Base-by-base conservation (phyloP, 2,888 invertebrate genomes). In the Melanchra persicariae region DNA sequence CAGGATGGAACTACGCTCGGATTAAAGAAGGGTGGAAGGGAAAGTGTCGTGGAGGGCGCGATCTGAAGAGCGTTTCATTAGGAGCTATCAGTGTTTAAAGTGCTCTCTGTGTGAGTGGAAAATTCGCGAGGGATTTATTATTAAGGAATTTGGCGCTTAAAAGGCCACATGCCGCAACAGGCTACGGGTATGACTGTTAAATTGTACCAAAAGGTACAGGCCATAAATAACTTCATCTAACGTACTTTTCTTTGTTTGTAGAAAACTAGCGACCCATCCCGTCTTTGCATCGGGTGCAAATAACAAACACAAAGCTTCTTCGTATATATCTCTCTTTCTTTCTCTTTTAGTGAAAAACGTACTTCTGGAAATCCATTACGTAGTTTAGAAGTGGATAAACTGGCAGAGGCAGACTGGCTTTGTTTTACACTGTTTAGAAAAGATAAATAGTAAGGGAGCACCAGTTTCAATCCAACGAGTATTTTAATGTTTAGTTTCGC, bases 1-100 rank as follows among this genome's bases (percentile, higher is more conserved):
- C 71, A 77, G 59, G 69, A 72, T 70, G 57, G 58, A 71, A 49
- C 64, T 82, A 62, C 51, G 51, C 82, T 70, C 24, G 62, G 82
- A 82, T 66, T 57, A 19, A 2, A 30, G 10, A 30, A 61, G 3
- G 37, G 37, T 64, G 79, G 85, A 82, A 24, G 22, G 30, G 84
- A 45, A 54, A 26, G 6, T 5, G 15, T 22, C 12, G 62, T n/a
- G 6, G 30, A 62, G 49, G 69, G 9, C 17, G 47, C 5, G 12
- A 8, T 9, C 12, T 63, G 64, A 45, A 47, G 26, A 61, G 37
- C 8, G 52, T 37, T 63, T 22, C 26, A 37, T 37, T 43, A 47
- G 5, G 17, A 70, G 51, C 30, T 54, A 43, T 47, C 37, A 61
- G 22, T 58, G 45, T 58, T 51, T 51, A n/a, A 57, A 70, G 45